Percentiles rank a stretch among this genome's conserved stretches.
These are phyloP conservation scores for Scolopax mira DNA, from an alignment of 2,113 vertebrate genomes.

Conservation along the genomic window DNA sequence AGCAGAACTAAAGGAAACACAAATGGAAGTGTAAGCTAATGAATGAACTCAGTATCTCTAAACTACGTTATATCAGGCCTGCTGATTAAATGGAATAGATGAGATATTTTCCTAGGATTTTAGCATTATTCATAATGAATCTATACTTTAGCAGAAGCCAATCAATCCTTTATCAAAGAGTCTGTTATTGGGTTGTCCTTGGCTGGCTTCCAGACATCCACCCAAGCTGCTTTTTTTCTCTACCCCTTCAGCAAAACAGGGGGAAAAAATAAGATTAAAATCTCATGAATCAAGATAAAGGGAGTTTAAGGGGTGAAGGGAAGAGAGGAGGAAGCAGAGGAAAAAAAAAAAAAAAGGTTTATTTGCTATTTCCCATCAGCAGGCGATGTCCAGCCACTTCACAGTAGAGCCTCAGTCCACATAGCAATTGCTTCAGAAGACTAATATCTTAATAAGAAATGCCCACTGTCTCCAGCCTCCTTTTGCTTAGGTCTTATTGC, in stretches of 20 bases:
- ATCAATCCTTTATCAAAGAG: neutral
- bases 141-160: neutral
- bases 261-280: neutral
- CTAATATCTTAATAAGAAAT: neutral
- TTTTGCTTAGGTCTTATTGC: neutral
- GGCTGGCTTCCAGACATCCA: neutral
- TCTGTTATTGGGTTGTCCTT: neutral
- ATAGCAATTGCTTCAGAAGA: neutral
- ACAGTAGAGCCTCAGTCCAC: neutral
- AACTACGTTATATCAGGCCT: neutral
- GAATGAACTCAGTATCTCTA: neutral
- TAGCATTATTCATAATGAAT: neutral
- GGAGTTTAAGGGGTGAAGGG: neutral
- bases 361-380: neutral
- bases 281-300: neutral
- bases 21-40: neutral
- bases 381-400: neutral
- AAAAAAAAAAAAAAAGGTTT: too few relatives aligned
- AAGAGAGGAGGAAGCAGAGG: neutral
- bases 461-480: fast-evolving
- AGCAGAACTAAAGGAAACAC: neutral
- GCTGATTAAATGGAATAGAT: neutral
- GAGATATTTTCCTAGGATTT: neutral
- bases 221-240: neutral
- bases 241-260: neutral